Percentiles rank a stretch among this genome's conserved stretches.
These are phyloP conservation scores for Laothoe populi DNA, from an alignment of 2,888 invertebrate genomes.

Conservation along the genomic window DNA sequence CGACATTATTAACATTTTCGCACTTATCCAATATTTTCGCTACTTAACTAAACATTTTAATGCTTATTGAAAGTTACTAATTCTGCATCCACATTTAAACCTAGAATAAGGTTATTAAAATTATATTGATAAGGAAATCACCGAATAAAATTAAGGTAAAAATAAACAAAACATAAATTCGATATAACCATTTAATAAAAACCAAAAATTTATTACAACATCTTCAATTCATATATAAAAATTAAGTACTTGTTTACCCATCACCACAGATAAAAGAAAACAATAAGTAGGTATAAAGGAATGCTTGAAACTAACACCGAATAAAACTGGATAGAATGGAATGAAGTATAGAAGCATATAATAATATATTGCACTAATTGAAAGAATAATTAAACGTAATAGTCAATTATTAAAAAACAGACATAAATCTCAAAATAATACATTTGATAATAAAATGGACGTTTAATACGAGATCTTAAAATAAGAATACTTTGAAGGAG, in stretches of 20 bases:
- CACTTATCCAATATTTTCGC: constrained; percentile 41
- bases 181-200: constrained; percentile 79
- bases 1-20: constrained; percentile 63
- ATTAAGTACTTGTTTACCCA: constrained; percentile 69
- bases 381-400: constrained; percentile 8
- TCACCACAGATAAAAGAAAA: constrained; percentile 53
- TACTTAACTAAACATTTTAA: constrained; percentile 33
- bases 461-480: constrained; percentile 55
- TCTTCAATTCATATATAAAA: constrained; percentile 59
- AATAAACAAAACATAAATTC: constrained; percentile 58
- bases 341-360: constrained; percentile 20
- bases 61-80: constrained; percentile 39
- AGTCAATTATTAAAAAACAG: constrained; percentile 8
- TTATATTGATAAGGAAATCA: constrained; percentile 31
- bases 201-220: constrained; percentile 67
- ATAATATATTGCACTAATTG: constrained; percentile 22
- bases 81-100: background rate
- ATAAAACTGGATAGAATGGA: constrained; percentile 21
- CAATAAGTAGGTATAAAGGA: constrained; percentile 35
- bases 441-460: constrained; percentile 48
- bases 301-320: constrained; percentile 39
- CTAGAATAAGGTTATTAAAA: constrained; percentile 17
- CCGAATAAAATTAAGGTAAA: constrained; percentile 43
- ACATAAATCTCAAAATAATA: constrained; percentile 27
- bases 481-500: constrained; percentile 42